Conservation (phyloP, 2,113 vertebrate species). For the Poeciliopsis turrubarensis region DNA sequence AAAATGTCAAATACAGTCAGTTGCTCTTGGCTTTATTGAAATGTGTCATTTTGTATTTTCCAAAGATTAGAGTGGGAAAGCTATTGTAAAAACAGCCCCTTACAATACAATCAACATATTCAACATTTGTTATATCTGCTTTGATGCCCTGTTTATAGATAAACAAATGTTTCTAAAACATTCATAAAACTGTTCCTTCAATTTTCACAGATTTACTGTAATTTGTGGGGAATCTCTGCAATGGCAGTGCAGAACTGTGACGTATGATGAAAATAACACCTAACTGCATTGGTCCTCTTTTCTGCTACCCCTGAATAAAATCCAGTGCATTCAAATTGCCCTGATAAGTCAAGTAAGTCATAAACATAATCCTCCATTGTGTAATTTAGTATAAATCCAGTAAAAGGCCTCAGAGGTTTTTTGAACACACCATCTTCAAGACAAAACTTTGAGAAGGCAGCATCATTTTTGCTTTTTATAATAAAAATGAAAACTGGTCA, state of each 20-base stretch:
- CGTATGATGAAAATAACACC: background rate
- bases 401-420: too few relatives aligned
- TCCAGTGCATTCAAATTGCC: too few relatives aligned
- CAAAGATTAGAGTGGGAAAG: too few relatives aligned
- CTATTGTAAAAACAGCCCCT: background rate
- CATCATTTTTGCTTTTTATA: background rate
- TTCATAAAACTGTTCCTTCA: background rate
- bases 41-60: background rate
- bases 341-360: too few relatives aligned
- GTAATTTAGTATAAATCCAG: too few relatives aligned
- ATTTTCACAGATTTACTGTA: background rate
- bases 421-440: background rate
- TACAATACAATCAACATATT: too few relatives aligned
- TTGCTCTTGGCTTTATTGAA: background rate
- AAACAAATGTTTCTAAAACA: background rate
- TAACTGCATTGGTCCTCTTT: background rate
- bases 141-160: too few relatives aligned
- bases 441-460: background rate
- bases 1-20: background rate
- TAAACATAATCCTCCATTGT: too few relatives aligned
- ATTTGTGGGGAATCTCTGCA: background rate
- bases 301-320: too few relatives aligned
- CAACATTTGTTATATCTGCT: too few relatives aligned
- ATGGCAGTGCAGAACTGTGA: background rate
- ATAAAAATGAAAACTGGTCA: background rate